Percentiles rank a stretch among this genome's conserved stretches.
Evolutionary conservation across 92 coral and sea anemone genomes (phyloP).

Genomic region (Palythoa grandis): DNA sequence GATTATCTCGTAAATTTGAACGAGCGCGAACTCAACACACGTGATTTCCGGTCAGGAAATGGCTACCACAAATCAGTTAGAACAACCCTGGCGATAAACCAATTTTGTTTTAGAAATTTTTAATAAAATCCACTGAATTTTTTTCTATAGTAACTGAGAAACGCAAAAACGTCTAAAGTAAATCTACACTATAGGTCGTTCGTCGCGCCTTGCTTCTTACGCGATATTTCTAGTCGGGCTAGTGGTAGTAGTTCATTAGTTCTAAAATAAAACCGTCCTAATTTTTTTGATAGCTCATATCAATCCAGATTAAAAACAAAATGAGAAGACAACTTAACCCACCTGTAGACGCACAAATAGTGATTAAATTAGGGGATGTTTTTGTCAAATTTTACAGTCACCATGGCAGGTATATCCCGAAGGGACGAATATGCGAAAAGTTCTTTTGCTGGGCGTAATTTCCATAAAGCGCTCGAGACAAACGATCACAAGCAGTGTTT

Average conservation of each 20-base stretch:
- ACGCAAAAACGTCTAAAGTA: no score
- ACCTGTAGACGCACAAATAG: neutral
- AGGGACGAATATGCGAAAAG: slow-evolving; percentile 11
- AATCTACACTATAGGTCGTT: no score
- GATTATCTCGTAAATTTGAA: neutral
- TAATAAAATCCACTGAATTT: neutral
- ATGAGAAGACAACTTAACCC: neutral
- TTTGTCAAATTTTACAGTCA: slow-evolving; percentile 5
- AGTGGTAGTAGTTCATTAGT: neutral
- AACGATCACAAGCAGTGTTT: neutral
- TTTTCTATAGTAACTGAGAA: neutral
- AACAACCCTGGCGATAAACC: neutral
- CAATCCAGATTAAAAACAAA: neutral
- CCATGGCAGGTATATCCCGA: slow-evolving; percentile 1
- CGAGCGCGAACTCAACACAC: neutral
- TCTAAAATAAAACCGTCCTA: neutral
- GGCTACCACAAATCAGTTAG: neutral
- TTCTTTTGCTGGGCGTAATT: slow-evolving; percentile 3
- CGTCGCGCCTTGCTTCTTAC: no score
- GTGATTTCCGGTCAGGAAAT: slow-evolving; percentile 42
- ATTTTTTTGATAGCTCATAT: neutral
- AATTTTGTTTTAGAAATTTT: neutral
- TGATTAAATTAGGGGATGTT: slow-evolving; percentile 11
- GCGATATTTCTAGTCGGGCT: neutral
- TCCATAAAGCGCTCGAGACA: slow-evolving; percentile 40